Evolutionary conservation across 2,888 invertebrate species (phyloP), one percentile per base, ranked within the genome.

Genomic region (Hedychridium roseum): DNA sequence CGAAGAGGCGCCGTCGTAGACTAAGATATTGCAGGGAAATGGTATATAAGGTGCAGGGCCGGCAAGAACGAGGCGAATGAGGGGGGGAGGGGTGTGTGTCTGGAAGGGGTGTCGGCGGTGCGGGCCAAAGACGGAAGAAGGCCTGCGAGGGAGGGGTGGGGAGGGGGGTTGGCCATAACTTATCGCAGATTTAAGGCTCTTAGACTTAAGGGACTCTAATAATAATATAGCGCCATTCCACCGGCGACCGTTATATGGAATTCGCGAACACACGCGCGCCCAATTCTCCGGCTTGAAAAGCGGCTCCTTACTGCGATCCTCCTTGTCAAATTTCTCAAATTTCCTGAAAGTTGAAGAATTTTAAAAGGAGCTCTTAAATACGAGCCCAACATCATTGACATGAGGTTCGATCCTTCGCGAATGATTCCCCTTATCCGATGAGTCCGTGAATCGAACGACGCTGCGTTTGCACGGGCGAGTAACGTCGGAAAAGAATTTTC

Each of bases 171-270:
- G 69, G 76, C 73, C 78, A 79, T 79, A 79, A 79, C 78, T 79
- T 79, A 79, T 78, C 78, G 78, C 78, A 79, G 78, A 79, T 78
- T 79, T 79, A 79, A 79, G 77, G 78, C 78, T 78, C 78, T 78
- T 78, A 79, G 78, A 78, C 78, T 78, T 78, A 78, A 79, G 77
- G 78, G 78, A 78, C 76, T 78, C 76, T 78, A 79, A 79, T 79
- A 79, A 79, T 78, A 79, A 79, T 79, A 78, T 79, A 78, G 77
- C 73, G 70, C 70, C 73, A 73, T 75, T 74, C 70, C n/a, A n/a
- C n/a, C 65, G 61, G 54, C 59, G n/a, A 62, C 60, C 70, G 71
- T 64, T 70, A 73, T 69, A 73, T 71, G 69, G 71, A 75, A 71
- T 73, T 72, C 69, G 70, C 65, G 66, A 66, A 55, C 61, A 57